phyloP scores from a whole-genome alignment of 2,797 vertebrate species.

The Lepilemur septentrionalis region DNA sequence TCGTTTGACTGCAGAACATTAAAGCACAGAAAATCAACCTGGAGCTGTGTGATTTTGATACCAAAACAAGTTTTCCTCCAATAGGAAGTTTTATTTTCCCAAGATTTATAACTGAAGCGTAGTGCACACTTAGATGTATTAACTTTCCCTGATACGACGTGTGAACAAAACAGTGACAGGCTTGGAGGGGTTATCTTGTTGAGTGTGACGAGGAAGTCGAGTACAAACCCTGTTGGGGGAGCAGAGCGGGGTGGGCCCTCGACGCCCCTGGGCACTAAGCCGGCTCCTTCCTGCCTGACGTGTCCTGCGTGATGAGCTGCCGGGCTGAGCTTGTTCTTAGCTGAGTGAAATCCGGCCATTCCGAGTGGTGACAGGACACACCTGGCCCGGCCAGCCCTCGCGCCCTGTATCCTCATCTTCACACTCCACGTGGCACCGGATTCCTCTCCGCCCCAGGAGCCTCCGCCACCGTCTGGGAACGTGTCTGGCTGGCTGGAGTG shows the following conservation, averaged over 20 bases:
- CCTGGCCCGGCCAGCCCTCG: background rate
- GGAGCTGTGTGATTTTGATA: conserved; percentile 15
- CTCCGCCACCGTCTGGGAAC: background rate
- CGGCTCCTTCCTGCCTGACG: background rate
- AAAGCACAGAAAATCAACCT: conserved; percentile 54
- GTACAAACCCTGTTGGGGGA: rapidly evolving
- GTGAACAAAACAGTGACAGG: background rate
- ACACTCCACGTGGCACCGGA: background rate
- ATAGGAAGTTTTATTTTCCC: background rate
- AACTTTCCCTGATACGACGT: background rate
- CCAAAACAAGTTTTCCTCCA: background rate
- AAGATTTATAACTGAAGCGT: background rate
- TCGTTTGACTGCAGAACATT: conserved; percentile 61
- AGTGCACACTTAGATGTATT: rapidly evolving
- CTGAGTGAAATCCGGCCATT: background rate
- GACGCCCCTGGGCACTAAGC: background rate
- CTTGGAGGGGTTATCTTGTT: background rate
- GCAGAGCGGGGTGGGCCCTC: background rate
- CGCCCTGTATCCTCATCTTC: no score
- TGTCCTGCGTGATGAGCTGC: background rate
- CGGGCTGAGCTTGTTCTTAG: background rate
- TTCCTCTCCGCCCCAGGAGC: background rate
- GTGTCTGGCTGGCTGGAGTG: background rate
- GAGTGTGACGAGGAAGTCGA: no score
- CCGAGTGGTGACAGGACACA: rapidly evolving